A percentile compares a stretch with the other conserved stretches of the same genome.
These are phyloP conservation scores for Hipparchia sbordonii DNA, from an alignment of 2,888 invertebrate species.

Conservation along the genomic window DNA sequence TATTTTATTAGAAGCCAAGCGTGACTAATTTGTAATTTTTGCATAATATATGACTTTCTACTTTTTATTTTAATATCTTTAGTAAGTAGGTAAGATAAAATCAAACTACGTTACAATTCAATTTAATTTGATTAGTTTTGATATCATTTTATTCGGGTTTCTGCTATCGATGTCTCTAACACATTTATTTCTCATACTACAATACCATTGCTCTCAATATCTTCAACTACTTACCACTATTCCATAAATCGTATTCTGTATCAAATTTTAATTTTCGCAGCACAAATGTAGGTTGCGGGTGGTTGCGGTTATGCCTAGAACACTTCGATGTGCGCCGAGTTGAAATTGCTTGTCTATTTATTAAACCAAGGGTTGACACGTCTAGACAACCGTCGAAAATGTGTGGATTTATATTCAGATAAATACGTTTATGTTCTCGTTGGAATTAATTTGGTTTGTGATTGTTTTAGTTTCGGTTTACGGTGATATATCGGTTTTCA, in stretches of 20 bases:
- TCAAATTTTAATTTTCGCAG: background rate
- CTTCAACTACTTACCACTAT: background rate
- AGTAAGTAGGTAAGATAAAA: no score
- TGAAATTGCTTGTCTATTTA: background rate
- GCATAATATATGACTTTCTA: no score
- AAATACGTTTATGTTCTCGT: background rate
- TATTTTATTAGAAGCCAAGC: no score
- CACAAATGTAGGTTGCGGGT: background rate
- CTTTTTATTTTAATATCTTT: no score
- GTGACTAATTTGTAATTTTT: no score
- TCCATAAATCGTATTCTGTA: background rate
- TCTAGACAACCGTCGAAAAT: background rate
- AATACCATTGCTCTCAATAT: no score
- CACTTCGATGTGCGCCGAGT: background rate
- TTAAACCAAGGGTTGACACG: constrained; percentile 2
- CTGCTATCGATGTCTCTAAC: no score
- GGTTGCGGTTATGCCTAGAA: background rate
- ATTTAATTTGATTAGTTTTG: no score
- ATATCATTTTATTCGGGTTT: no score
- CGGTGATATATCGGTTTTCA: background rate
- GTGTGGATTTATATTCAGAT: background rate
- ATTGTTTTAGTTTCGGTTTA: background rate
- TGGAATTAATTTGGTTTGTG: background rate
- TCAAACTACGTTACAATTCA: no score
- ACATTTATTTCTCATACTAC: no score